These are phyloP conservation scores for Drosophila athabasca DNA, from an alignment of 1,140 invertebrate species.

Conservation along the genomic window DNA sequence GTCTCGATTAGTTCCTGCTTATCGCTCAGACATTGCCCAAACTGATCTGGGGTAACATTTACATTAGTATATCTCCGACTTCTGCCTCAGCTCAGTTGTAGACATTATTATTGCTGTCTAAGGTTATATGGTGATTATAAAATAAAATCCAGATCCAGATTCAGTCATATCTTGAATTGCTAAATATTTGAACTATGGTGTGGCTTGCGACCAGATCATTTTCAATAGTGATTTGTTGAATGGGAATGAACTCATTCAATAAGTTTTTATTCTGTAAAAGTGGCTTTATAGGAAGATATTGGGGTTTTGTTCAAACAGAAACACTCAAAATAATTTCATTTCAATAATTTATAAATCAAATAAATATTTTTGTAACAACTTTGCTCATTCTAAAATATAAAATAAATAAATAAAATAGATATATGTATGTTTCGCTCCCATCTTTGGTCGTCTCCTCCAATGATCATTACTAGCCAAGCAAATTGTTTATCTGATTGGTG, in stretches of 20 bases:
- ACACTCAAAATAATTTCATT: too few relatives aligned
- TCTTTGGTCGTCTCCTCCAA: too few relatives aligned
- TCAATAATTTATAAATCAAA: not conserved
- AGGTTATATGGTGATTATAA: too few relatives aligned
- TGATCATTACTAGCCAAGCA: conserved; percentile 1
- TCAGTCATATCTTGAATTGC: too few relatives aligned
- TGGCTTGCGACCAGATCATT: too few relatives aligned
- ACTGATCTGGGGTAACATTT: conserved; percentile 19
- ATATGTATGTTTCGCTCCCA: not conserved
- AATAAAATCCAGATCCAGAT: too few relatives aligned
- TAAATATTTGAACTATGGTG: too few relatives aligned
- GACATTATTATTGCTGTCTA: not conserved
- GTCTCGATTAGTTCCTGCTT: conserved; percentile 21
- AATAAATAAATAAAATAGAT: conserved; percentile 38
- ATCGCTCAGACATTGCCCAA: conserved; percentile 5
- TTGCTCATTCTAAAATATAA: conserved; percentile 2
- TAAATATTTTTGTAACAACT: not conserved
- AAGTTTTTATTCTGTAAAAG: too few relatives aligned
- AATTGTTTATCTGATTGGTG: conserved; percentile 2
- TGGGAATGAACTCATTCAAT: too few relatives aligned
- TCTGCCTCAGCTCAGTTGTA: not conserved
- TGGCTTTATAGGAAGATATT: too few relatives aligned
- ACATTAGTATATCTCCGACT: not conserved
- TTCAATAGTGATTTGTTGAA: too few relatives aligned
- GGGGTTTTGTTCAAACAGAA: too few relatives aligned